These are phyloP conservation scores for Microcebus tavaratra DNA, from an alignment of 2,113 vertebrate species.

Conservation along the genomic window DNA sequence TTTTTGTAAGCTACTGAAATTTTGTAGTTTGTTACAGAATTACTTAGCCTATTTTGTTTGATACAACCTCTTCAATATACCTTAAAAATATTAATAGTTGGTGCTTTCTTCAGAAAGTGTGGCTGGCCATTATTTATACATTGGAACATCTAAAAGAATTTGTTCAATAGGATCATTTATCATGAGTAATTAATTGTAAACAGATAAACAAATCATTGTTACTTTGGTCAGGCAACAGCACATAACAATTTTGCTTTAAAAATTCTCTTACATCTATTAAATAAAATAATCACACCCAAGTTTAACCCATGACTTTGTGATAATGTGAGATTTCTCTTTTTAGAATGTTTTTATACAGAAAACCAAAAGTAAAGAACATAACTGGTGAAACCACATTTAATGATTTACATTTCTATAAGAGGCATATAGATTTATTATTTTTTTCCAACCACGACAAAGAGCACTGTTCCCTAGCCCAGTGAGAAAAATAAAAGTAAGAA, in stretches of 20 bases:
- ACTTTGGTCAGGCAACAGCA: not conserved
- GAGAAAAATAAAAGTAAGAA: conserved; percentile 5
- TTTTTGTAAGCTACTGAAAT: not conserved
- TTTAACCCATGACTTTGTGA: conserved; percentile 27
- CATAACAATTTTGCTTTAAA: not conserved
- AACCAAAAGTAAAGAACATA: conserved; percentile 11
- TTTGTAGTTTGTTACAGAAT: not conserved
- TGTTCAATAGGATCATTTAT: not conserved
- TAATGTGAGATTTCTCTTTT: conserved; percentile 4
- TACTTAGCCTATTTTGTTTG: not conserved
- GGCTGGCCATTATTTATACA: not conserved
- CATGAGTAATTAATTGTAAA: not conserved
- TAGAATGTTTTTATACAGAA: not conserved
- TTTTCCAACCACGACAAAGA: not conserved
- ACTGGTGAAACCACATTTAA: conserved; percentile 10
- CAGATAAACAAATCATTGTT: not conserved
- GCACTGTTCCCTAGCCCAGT: not conserved
- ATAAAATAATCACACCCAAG: conserved; percentile 27
- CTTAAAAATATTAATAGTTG: not conserved
- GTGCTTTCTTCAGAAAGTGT: not conserved
- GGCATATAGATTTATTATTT: not conserved
- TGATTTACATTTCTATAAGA: not conserved
- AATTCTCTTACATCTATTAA: not conserved
- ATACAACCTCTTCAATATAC: not conserved
- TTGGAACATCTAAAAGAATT: not conserved